A percentile compares a stretch with the other conserved stretches of the same genome.
These are phyloP conservation scores for Agriopis marginaria DNA, from an alignment of 2,888 invertebrate species.

Conservation along the genomic window DNA sequence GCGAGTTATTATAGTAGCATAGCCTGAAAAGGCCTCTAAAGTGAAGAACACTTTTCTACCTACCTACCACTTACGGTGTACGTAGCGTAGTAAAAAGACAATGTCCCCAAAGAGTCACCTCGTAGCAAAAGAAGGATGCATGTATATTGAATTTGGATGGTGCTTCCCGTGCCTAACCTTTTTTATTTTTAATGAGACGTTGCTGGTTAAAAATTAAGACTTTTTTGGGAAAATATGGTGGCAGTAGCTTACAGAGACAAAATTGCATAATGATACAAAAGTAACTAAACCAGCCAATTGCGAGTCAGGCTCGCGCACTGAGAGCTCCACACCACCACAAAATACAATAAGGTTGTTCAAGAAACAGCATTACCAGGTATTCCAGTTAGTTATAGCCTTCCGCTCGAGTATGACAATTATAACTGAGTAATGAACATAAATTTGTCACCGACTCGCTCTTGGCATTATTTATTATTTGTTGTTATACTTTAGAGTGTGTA, in stretches of 20 bases:
- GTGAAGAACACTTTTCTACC: constrained; percentile 48
- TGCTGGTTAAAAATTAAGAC: neutral
- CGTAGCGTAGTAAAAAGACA: constrained; percentile 60
- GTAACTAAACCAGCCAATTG: no score
- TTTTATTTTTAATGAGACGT: constrained; percentile 10
- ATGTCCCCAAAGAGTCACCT: constrained; percentile 45
- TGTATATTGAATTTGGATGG: constrained; percentile 14
- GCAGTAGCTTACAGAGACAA: no score
- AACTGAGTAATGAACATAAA: no score
- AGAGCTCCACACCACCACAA: no score
- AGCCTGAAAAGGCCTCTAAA: constrained; percentile 30
- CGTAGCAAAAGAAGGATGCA: constrained; percentile 16
- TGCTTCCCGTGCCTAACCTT: constrained; percentile 9
- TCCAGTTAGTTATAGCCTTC: no score
- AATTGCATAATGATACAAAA: neutral
- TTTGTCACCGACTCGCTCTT: no score
- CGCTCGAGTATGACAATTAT: no score
- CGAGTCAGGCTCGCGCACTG: no score
- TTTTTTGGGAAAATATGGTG: neutral
- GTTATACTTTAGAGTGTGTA: no score
- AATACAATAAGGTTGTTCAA: no score
- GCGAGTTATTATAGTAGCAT: neutral
- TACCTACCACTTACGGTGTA: constrained; percentile 52
- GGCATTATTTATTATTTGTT: no score
- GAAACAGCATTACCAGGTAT: no score